Evolutionary conservation across 2,113 vertebrate species (phyloP), one percentile per base, ranked within the genome.

Genomic region (Nycticorax nycticorax): DNA sequence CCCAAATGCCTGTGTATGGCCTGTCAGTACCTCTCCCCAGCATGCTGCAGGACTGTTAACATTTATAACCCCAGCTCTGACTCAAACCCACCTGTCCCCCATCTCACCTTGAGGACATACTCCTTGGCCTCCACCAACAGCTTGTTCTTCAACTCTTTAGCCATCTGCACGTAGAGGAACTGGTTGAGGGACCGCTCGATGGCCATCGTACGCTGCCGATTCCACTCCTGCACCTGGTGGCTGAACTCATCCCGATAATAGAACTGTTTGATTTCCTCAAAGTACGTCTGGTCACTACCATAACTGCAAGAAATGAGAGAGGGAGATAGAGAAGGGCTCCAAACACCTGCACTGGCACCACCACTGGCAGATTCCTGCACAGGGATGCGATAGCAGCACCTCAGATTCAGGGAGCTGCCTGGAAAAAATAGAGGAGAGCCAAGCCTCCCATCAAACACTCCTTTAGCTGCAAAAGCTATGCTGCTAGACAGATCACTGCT

Each of bases 181-280:
- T 99, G 99, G 96, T 98, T 99, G 90, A 99, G 98, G 15, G 99
- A 94, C 35, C 99, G 97, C 92, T 99, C 99, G 1, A 99, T 99
- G 94, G 99, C 99, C 97, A 99, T 97, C 0, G 99, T 99, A 69
- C 99, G 98, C 97, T 99, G 99, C 45, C 99, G 98, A 95, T 99
- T 99, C 99, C 99, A 99, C 95, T 99, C 99, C 85, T 99, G 99
- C 84, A 99, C 99, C 94, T 99, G 99, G 97, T 99, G 99, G 96
- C 99, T 99, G 98, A 99, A 99, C 97, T 99, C 99, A 53, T 99
- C 99, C 69, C 99, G 98, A 95, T 99, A 99, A 96, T 99, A 99
- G 97, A 99, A 99, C 95, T 99, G 99, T 89, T 99, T 99, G 97
- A 99, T 99, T 96, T 99, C 99, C 78, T 99, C 99, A 94, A 99